Base-by-base conservation (phyloP, 2,888 invertebrate species). In the Magallana nippona region DNA sequence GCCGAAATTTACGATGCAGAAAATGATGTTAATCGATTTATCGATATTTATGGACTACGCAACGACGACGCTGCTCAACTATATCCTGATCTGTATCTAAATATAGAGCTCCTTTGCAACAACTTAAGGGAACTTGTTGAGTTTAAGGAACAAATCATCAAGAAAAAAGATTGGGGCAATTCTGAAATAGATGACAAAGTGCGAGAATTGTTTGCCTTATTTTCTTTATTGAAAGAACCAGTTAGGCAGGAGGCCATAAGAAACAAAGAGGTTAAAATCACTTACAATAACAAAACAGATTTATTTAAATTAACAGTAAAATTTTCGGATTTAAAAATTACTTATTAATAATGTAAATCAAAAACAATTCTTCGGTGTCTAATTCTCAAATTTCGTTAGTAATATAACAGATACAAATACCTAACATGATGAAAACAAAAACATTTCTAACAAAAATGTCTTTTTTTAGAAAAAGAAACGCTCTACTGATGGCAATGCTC, bases 41-140 rank as follows among this genome's bases (percentile, higher is more conserved):
- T 82, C 56, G 82, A 84, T n/a, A 82, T 63, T 22, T 84, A 81
- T 56, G 57, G 79, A 58, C 63, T 84, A 2, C 19, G 55, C 8
- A 63, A 63, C 17, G 11, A 60, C 8, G 32, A 22, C 1, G 32
- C 55, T 2, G 13, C 5, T 17, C 44, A 32, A 1, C 17, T 17
- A 0, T 82, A 84, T 56, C 15, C 27, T 2, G 17, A 78, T 44
- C 32, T 27, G n/a, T 55, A 82, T 22, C 56, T 19, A 5, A 8
- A 62, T 27, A 82, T 79, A 15, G 78, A 78, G 10, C 19, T 13
- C 11, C 56, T 85, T 3, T 55, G 10, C 8, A 58, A 71, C 19
- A 55, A 60, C n/a, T 55, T 13, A 22, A 32, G 13, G 15, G 2
- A 27, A 27, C 27, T 71, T 15, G 13, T 15, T 0, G 3, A 71